phyloP scores from a whole-genome alignment of 2,113 vertebrate genomes.

The Cariama cristata region DNA sequence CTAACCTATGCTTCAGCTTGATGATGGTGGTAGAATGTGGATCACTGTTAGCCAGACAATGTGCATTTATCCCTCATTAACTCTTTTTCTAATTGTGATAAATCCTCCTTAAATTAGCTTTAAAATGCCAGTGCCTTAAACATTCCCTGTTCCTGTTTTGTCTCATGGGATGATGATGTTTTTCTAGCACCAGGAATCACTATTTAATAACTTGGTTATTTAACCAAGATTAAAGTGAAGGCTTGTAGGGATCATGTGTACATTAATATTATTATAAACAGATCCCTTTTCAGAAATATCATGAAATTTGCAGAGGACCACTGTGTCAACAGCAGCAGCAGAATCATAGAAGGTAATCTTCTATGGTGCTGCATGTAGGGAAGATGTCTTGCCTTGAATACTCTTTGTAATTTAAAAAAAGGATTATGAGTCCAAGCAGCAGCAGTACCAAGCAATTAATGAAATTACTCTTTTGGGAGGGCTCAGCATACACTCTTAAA shows the following conservation, averaged over 20 bases:
- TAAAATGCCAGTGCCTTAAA: not conserved
- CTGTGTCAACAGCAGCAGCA: slow-evolving; percentile 44
- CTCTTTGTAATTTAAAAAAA: slow-evolving; percentile 27
- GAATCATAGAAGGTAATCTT: not conserved
- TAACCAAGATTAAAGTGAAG: slow-evolving; percentile 54
- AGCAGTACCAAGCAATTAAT: slow-evolving; percentile 57
- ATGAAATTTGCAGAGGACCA: slow-evolving; percentile 49
- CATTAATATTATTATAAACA: slow-evolving; percentile 29
- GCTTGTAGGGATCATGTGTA: slow-evolving; percentile 17
- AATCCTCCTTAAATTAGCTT: slow-evolving; percentile 57
- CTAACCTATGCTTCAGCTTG: not conserved
- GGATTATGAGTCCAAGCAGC: slow-evolving; percentile 35
- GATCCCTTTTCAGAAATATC: slow-evolving; percentile 30
- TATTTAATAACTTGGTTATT: slow-evolving; percentile 52
- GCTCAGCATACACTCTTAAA: slow-evolving; percentile 43
- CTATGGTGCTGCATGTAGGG: not conserved
- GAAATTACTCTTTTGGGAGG: slow-evolving; percentile 63
- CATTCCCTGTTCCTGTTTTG: not conserved
- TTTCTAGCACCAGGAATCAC: slow-evolving; percentile 45
- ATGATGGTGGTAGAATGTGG: not conserved
- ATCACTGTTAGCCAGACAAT: not conserved
- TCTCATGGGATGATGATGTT: not conserved
- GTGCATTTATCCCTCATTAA: slow-evolving; percentile 20
- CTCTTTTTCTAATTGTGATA: slow-evolving; percentile 44
- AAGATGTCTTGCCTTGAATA: not conserved